A percentile compares a stretch with the other conserved stretches of the same genome.
Evolutionary conservation across 2,113 vertebrate species (phyloP).

Genomic region (Spilogale gracilis): DNA sequence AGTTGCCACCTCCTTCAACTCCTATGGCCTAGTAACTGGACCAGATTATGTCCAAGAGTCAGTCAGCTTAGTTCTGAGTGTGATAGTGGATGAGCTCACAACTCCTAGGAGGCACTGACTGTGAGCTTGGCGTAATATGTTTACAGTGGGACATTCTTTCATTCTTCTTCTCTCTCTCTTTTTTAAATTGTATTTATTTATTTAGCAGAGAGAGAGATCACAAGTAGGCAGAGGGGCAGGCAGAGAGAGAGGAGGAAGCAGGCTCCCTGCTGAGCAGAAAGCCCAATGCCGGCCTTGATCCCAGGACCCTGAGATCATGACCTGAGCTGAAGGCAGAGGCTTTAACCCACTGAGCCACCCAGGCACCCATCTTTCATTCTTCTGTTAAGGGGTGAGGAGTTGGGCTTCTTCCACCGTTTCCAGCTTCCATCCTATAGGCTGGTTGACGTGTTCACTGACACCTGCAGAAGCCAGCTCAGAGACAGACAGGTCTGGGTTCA

Average conservation of each 20-base stretch:
- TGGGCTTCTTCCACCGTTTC: neutral
- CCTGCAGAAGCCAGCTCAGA: neutral
- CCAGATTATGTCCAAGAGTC: neutral
- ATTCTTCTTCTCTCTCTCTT: no score
- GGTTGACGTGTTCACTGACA: neutral
- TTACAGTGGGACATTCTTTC: neutral
- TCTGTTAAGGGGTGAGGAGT: neutral
- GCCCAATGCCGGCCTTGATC: no score
- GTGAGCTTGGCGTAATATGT: neutral
- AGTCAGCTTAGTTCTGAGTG: neutral
- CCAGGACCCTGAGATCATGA: no score
- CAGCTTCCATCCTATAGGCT: accelerated
- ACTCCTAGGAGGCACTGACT: neutral
- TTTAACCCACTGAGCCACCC: no score
- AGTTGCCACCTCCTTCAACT: neutral
- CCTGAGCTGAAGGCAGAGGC: no score
- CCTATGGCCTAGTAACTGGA: neutral
- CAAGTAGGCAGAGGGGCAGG: no score
- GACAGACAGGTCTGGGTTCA: neutral
- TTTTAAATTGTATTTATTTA: no score
- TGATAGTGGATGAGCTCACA: neutral
- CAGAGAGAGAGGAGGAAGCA: no score
- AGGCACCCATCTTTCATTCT: neutral
- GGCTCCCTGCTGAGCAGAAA: no score
- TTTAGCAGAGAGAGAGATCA: no score